phyloP scores from a whole-genome alignment of 2,888 invertebrate genomes.

The Tiliacea citrago region DNA sequence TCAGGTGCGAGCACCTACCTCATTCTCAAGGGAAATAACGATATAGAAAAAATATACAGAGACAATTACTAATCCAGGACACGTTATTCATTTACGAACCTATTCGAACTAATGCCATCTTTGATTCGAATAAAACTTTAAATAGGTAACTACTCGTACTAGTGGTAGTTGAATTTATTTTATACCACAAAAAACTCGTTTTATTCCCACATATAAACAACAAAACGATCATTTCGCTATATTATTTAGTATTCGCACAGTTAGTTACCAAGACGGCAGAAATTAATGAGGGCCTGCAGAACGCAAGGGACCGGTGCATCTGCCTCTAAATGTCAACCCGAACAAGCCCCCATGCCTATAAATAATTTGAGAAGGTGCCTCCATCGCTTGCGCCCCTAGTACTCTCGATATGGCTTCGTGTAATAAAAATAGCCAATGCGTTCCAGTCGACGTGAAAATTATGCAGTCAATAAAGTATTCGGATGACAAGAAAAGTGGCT shows the following conservation, averaged over 20 bases:
- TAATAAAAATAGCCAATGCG: conserved; percentile 82
- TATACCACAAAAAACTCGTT: conserved; percentile 36
- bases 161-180: conserved; percentile 11
- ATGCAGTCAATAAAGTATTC: conserved; percentile 72
- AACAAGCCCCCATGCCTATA: conserved; percentile 82
- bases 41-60: conserved; percentile 22
- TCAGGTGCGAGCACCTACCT: conserved; percentile 47
- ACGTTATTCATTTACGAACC: conserved; percentile 4
- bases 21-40: conserved; percentile 54
- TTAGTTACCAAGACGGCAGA: conserved; percentile 80
- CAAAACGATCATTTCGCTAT: conserved; percentile 63
- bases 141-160: neutral
- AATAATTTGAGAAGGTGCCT: conserved; percentile 85
- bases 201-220: conserved; percentile 21
- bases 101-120: conserved; percentile 15
- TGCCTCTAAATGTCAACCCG: conserved; percentile 87
- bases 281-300: conserved; percentile 81
- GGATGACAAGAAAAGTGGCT: conserved; percentile 66
- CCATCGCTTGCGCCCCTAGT: conserved; percentile 77
- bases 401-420: conserved; percentile 83
- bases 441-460: conserved; percentile 74
- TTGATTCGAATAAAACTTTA: conserved; percentile 32
- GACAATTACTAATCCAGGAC: conserved; percentile 18
- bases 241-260: conserved; percentile 67
- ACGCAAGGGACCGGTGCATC: conserved; percentile 77